phyloP scores from a whole-genome alignment of 1,140 invertebrate genomes.

The Patella vulgata region DNA sequence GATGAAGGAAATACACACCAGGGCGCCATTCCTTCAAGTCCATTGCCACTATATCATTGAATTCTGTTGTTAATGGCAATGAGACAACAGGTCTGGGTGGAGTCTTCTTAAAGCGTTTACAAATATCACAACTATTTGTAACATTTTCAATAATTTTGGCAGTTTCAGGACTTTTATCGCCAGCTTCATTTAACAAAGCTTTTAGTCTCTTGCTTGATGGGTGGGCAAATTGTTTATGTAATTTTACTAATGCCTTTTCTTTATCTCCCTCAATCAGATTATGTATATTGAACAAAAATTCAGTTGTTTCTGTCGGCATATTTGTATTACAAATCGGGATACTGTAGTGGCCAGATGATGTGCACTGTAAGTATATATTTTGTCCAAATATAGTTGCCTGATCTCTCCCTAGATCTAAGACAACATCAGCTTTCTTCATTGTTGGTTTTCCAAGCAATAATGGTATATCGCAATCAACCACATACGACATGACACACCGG shows the following conservation, averaged over 20 bases:
- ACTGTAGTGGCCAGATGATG: slow-evolving; percentile 5
- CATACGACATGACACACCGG: background rate
- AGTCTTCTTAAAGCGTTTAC: too few relatives aligned
- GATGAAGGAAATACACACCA: too few relatives aligned
- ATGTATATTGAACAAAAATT: background rate
- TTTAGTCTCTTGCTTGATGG: background rate
- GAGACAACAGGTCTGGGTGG: too few relatives aligned
- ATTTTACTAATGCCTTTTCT: background rate
- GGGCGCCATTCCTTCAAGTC: too few relatives aligned
- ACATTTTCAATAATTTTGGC: too few relatives aligned
- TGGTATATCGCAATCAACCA: slow-evolving; percentile 5
- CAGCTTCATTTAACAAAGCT: background rate
- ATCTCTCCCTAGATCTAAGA: too few relatives aligned
- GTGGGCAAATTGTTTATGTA: slow-evolving; percentile 8
- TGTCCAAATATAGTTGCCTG: background rate
- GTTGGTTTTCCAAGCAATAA: slow-evolving; percentile 1
- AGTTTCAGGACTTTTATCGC: background rate
- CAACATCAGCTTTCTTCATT: slow-evolving; percentile 4
- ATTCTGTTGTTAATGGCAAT: too few relatives aligned
- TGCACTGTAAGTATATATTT: slow-evolving; percentile 1
- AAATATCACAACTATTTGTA: too few relatives aligned
- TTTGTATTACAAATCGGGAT: background rate
- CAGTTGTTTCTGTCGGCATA: background rate
- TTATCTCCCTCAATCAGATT: background rate
- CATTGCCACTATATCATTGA: too few relatives aligned